Evolutionary conservation across 64 coral and sea anemone genomes (phyloP), one percentile per base, ranked within the genome.

Genomic region (Hydrozoanthus tunicans): DNA sequence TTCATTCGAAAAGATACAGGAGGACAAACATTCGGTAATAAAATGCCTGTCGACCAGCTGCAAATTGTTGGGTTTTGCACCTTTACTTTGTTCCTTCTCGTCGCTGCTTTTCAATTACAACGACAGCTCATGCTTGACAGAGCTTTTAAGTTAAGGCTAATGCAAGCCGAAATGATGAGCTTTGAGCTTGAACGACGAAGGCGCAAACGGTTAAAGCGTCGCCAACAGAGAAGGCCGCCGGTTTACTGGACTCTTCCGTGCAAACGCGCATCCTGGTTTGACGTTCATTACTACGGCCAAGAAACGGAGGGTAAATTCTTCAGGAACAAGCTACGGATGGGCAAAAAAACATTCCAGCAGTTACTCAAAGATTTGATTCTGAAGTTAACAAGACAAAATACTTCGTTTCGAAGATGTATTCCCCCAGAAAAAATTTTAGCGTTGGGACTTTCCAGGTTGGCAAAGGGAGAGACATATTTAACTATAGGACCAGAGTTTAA

Each of bases 351-450:
- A 56, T 85, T 70, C 32, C 15, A 85, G 13, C 64, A n/a, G 59
- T 9, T 82, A 64, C 80, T 64, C 6, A 64, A 82, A 6, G 43
- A 15, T 1, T 52, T 82, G 58, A 10, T 82, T 82, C 23, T 27
- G 26, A 64, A 52, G 62, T 54, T 65, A 20, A 66, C 81, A 43
- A 83, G 62, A 83, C 81, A 83, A 52, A 61, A 83, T 7, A 83
- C 62, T 12, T 62, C 62, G 13, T 83, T 83, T 83, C 62, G 43
- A 66, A 52, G 81, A 7, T 83, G 81, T 67, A 67, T 83, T 54
- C 51, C 81, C 11, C 81, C 79, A 11, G 79, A 81, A 17, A 81
- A 81, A 59, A 81, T 81, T 11, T 62, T 81, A 81, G 79, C 79
- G 1, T 25, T 81, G 79, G 79, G 79, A 24, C 17, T 81, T 58